phyloP scores from a whole-genome alignment of 2,113 vertebrate genomes.

The Psephotus haematonotus region DNA sequence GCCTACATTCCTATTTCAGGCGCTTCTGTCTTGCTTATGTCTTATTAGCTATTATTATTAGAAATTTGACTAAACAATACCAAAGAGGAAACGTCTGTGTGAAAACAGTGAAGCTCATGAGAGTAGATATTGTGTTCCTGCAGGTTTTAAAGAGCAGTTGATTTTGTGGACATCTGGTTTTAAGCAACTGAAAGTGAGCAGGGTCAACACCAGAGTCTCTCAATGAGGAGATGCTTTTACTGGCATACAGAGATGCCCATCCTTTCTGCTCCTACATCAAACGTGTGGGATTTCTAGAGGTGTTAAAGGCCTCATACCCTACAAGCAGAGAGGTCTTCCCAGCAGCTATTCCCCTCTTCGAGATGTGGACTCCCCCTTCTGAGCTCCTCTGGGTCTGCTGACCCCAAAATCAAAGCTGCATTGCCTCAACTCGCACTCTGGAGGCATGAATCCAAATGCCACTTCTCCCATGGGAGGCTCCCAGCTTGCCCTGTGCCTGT shows the following conservation, averaged over 20 bases:
- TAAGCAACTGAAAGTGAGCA: rapidly evolving
- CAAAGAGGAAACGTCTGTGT: not conserved
- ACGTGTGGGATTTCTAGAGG: not conserved
- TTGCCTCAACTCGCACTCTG: not conserved
- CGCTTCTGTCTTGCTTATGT: not conserved
- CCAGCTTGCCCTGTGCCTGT: rapidly evolving
- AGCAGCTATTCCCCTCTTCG: not conserved
- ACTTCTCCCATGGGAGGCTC: not conserved
- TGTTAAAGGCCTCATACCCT: not conserved
- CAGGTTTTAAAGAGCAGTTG: not conserved
- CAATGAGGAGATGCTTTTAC: not conserved
- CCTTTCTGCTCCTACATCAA: not conserved
- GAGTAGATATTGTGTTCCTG: not conserved
- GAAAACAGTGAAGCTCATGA: not conserved
- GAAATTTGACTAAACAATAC: not conserved
- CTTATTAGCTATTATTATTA: not conserved
- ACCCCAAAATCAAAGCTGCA: not conserved
- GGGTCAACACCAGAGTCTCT: not conserved
- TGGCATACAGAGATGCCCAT: too few relatives aligned
- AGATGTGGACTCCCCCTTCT: not conserved
- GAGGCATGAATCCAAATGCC: not conserved
- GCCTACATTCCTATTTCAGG: not conserved
- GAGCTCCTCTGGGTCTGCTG: not conserved
- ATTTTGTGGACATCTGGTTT: not conserved
- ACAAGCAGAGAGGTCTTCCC: not conserved